phyloP scores from a whole-genome alignment of 2,113 vertebrate species.

The Gambusia holbrooki region DNA sequence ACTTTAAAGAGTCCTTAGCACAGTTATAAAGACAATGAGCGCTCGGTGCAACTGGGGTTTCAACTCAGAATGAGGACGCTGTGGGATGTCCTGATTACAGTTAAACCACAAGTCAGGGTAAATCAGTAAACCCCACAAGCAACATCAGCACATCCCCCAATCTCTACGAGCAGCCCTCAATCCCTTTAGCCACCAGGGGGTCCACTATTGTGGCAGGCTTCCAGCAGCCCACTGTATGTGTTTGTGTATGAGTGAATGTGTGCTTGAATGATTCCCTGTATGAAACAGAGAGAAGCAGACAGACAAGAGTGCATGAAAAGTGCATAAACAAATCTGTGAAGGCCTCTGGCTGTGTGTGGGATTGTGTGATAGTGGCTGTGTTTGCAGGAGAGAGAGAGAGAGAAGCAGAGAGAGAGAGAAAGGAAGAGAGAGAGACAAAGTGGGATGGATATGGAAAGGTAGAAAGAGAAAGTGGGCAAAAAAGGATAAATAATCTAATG shows the following conservation, averaged over 20 bases:
- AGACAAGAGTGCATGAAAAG: conserved; percentile 57
- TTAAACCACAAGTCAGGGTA: conserved; percentile 46
- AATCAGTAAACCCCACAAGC: conserved; percentile 55
- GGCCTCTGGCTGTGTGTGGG: conserved; percentile 49
- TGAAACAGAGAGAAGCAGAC: conserved; percentile 67
- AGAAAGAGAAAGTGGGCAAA: conserved; percentile 37
- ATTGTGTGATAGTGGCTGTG: conserved; percentile 25
- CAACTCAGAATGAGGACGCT: conserved; percentile 40
- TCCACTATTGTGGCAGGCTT: conserved; percentile 43
- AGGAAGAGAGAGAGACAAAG: conserved; percentile 19
- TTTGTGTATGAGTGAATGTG: conserved; percentile 6
- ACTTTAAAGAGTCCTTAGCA: conserved; percentile 22
- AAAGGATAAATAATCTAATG: conserved; percentile 61
- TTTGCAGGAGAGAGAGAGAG: conserved; percentile 1
- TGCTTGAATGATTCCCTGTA: conserved; percentile 30
- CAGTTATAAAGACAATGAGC: neutral
- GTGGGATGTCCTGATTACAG: conserved; percentile 39
- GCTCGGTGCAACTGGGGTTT: conserved; percentile 42
- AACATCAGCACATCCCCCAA: conserved; percentile 56
- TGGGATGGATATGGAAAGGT: conserved; percentile 9
- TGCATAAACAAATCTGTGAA: conserved; percentile 63
- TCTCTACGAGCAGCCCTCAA: conserved; percentile 63
- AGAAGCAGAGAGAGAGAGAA: conserved; percentile 2
- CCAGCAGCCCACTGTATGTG: conserved; percentile 44
- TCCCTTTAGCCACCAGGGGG: conserved; percentile 62